Percentiles rank a stretch among this genome's conserved stretches.
phyloP scores from a whole-genome alignment of 1,140 invertebrate species.

The Rhagoletis zephyria region DNA sequence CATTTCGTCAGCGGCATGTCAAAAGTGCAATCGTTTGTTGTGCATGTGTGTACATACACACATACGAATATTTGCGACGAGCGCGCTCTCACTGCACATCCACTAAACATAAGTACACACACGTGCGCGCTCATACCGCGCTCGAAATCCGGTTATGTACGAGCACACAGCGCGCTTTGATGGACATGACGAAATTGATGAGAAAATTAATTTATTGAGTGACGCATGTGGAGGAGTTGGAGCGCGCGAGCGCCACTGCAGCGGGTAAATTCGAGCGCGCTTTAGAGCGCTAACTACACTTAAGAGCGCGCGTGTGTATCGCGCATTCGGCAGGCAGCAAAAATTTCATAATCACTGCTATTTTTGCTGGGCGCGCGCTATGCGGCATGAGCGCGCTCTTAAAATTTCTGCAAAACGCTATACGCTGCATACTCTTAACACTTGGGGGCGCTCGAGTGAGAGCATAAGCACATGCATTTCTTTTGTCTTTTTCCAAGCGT shows the following conservation, averaged over 20 bases:
- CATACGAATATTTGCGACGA: neutral
- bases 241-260: neutral
- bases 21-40: conserved; percentile 13
- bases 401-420: neutral
- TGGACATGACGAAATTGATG: neutral
- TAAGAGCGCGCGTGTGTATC: neutral
- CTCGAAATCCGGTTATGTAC: neutral
- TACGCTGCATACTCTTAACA: neutral
- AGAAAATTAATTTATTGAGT: neutral
- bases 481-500: neutral
- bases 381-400: neutral
- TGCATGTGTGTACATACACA: too few relatives aligned
- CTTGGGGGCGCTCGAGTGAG: neutral
- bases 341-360: neutral
- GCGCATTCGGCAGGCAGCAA: neutral
- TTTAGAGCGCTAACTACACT: neutral
- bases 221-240: neutral
- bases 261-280: neutral
- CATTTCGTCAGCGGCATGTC: conserved; percentile 49
- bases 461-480: neutral
- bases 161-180: neutral
- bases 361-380: neutral
- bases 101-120: neutral
- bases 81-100: neutral
- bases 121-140: neutral